Evolutionary conservation across 2,113 vertebrate genomes (phyloP), one percentile per base, ranked within the genome.

Genomic region (Calypte anna): DNA sequence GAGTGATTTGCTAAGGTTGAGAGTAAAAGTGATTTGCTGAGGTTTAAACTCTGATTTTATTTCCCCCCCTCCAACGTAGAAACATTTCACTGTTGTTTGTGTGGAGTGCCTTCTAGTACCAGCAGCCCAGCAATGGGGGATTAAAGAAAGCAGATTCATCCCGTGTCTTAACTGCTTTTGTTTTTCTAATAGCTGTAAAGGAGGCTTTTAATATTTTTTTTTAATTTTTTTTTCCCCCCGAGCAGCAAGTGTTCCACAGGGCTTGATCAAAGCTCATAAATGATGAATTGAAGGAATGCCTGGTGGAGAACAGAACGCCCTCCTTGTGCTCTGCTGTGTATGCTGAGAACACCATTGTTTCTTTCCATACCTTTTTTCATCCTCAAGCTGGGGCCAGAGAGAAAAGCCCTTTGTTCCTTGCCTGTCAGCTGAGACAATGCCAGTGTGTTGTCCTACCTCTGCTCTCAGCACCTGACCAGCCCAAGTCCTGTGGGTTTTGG

Each of bases 261-360:
- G 66, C 67, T 95, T 89, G 94, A 95, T 96, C 94, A 94, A 92
- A 94, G 83, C 95, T 94, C 86, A 86, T 87, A 93, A 96, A 93
- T 83, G 92, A 78, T 88, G 84, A 91, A 96, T 95, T 93, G 96
- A 96, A 92, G 93, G 69, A 88, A 95, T 80, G 95, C 76, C 75
- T 11, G 0, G 62, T 0, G 1, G 94, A 94, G 95, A 86, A 82
- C 86, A 97, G 82, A 94, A 88, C 58, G 7, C 92, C 36, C 40
- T 92, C 86, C 93, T 96, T 95, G 94, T 96, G 75, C 78, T 90
- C 30, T 20, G 69, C 89, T 93, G 38, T 75, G 59, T 44, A 30
- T 16, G 81, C 70, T 95, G 82, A 95, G 82, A 94, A 90, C 82
- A 51, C 91, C 72, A 96, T 95, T 92, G 95, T 94, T 95, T 67